These are phyloP conservation scores for Megaceryle maxima DNA, from an alignment of 2,113 vertebrate species.

Conservation along the genomic window DNA sequence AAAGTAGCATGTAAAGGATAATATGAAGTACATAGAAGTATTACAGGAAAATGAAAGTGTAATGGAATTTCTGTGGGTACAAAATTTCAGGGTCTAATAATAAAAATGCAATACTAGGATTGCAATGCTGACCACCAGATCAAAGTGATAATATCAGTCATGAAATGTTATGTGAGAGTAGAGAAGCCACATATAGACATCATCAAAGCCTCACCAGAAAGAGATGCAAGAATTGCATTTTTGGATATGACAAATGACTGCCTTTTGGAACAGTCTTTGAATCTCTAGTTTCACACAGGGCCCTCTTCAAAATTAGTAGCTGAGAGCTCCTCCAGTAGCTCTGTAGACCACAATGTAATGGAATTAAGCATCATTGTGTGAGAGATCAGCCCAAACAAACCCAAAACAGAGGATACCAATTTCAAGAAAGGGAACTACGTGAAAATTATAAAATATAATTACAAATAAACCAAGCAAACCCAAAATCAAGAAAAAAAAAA, in stretches of 20 bases:
- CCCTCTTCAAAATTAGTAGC: neutral
- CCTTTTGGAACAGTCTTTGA: neutral
- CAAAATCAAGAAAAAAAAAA: neutral
- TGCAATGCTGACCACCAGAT: neutral
- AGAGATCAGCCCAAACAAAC: neutral
- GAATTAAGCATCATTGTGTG: neutral
- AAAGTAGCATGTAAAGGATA: neutral
- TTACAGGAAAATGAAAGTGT: neutral
- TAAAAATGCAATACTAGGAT: neutral
- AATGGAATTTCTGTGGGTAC: neutral
- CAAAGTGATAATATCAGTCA: neutral
- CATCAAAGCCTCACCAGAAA: neutral
- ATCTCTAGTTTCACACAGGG: neutral
- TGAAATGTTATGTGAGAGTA: neutral
- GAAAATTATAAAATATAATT: neutral
- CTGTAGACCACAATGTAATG: neutral
- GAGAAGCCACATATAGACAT: neutral
- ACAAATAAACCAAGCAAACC: neutral
- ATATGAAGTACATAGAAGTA: neutral
- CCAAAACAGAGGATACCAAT: neutral
- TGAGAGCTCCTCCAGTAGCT: neutral
- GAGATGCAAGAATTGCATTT: neutral
- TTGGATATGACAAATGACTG: neutral
- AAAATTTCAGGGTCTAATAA: neutral
- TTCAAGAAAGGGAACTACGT: neutral